Evolutionary conservation across 2,113 vertebrate species (phyloP), one percentile per base, ranked within the genome.

Genomic region (Colinus virginianus): DNA sequence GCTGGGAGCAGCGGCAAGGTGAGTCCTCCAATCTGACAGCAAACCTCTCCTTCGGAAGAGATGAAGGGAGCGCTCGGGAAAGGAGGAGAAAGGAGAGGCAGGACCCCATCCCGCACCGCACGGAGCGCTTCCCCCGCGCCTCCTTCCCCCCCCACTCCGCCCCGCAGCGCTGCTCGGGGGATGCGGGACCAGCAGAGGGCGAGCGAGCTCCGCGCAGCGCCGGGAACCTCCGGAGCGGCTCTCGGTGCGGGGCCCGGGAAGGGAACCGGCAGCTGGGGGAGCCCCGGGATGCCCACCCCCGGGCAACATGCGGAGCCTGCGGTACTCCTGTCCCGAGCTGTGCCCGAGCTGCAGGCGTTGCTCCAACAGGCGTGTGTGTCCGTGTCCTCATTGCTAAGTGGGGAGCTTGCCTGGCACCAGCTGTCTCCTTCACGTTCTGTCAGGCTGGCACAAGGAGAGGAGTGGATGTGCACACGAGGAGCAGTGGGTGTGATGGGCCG

Each of bases 131-230:
- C 28, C 32, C 6, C 17, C 18, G 55, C 18, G 6, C 6, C 55
- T 58, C 11, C 55, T 56, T 18, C 32, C 19, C 11, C 17, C 30
- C 7, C 17, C 15, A 14, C 26, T 15, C 49, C 53, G 53, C 30
- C 53, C 53, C 53, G 28, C 53, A 15, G 26, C 53, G 53, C 28
- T 56, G 28, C 10, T 56, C 53, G 53, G 53, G 51, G 53, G 30
- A 56, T 56, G 16, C 53, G 53, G 53, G 28, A 21, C 63, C 92
- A 74, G 88, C 78, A 93, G 92, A 75, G 78, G 92, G 92, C 92
- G 28, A 59, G 88, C 92, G 74, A 83, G 22, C 38, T 78, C 79
- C 30, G 59, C 21, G 51, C 76, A 84, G 40, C 36, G 32, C 56
- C 53, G 34, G 30, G 58, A 38, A 36, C 59, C 38, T 13, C 49